Conservation (phyloP, 2,113 vertebrate genomes). For the Daubentonia madagascariensis region DNA sequence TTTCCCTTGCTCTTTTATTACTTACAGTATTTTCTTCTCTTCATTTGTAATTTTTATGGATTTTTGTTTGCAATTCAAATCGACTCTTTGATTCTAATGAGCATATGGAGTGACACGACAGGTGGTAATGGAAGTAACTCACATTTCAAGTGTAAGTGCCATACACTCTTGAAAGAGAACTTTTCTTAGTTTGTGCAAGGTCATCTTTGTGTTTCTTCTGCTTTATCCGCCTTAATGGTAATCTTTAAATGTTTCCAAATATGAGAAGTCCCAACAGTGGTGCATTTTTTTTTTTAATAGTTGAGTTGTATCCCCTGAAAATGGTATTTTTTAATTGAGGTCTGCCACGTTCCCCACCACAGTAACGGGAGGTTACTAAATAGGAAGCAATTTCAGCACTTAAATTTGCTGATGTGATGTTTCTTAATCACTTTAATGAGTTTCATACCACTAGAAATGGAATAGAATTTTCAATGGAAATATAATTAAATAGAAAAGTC, state of each 20-base stretch:
- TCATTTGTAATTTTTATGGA: constrained; percentile 15
- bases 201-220: background rate
- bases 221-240: background rate
- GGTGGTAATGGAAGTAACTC: background rate
- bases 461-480: constrained; percentile 54
- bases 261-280: background rate
- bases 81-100: constrained; percentile 36
- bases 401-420: constrained; percentile 67
- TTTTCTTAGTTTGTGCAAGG: background rate
- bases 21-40: constrained; percentile 25
- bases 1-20: constrained; percentile 10
- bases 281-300: background rate
- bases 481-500: constrained; percentile 37
- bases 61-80: constrained; percentile 48
- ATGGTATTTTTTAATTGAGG: constrained; percentile 59
- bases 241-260: constrained; percentile 44
- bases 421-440: constrained; percentile 76
- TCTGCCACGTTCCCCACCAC: constrained; percentile 29
- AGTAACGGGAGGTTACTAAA: constrained; percentile 61
- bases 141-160: background rate
- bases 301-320: constrained; percentile 42
- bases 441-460: constrained; percentile 63
- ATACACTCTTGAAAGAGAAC: background rate
- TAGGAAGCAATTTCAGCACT: constrained; percentile 56
- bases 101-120: background rate